A percentile compares a stretch with the other conserved stretches of the same genome.
phyloP scores from a whole-genome alignment of 1,140 invertebrate genomes.

The Spodoptera frugiperda region DNA sequence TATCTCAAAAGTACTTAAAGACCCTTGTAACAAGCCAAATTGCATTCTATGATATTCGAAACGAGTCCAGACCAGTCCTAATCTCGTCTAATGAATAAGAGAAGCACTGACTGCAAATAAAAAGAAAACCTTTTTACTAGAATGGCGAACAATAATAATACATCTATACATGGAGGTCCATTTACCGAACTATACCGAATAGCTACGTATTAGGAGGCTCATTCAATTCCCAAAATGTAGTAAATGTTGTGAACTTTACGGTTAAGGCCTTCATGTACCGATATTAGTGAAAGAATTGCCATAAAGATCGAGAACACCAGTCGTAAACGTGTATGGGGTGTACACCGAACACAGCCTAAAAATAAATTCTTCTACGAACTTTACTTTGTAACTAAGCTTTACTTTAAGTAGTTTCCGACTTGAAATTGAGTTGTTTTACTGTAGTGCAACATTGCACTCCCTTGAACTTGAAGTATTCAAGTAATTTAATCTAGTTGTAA shows the following conservation, averaged over 20 bases:
- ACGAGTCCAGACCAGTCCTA: constrained; percentile 6
- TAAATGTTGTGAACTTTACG: constrained; percentile 44
- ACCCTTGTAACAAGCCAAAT: constrained; percentile 24
- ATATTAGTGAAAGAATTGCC: constrained; percentile 41
- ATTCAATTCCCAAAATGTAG: constrained; percentile 48
- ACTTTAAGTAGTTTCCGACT: neutral
- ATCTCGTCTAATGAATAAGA: constrained; percentile 15
- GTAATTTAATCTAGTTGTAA: neutral
- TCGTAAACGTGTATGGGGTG: constrained; percentile 30
- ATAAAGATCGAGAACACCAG: constrained; percentile 40
- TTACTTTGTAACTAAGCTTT: neutral
- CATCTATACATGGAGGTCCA: constrained; percentile 24
- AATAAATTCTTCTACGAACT: constrained; percentile 2
- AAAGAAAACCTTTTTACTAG: constrained; percentile 41
- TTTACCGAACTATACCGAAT: constrained; percentile 42
- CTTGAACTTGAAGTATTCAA: constrained; percentile 13
- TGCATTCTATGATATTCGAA: constrained; percentile 23
- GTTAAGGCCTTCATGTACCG: constrained; percentile 36
- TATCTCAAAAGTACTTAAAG: neutral
- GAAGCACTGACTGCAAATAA: constrained; percentile 22
- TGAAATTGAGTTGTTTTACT: constrained; percentile 12
- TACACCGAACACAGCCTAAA: constrained; percentile 1
- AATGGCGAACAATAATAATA: constrained; percentile 35
- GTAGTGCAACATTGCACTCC: neutral
- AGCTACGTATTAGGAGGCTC: constrained; percentile 37